Conservation (phyloP, 2,113 vertebrate species). For the Heliornis fulica region DNA sequence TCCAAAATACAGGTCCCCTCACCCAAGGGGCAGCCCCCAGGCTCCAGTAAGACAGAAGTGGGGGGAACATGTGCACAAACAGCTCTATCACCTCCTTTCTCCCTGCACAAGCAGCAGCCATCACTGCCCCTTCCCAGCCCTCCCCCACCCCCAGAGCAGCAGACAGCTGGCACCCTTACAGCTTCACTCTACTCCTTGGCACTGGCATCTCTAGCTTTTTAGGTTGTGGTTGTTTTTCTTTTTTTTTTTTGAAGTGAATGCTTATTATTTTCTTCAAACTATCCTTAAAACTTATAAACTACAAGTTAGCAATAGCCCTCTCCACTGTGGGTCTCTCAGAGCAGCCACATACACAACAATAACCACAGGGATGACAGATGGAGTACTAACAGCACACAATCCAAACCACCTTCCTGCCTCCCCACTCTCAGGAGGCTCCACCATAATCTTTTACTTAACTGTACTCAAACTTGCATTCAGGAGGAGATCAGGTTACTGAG, state of each 20-base stretch:
- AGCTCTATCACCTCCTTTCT: neutral
- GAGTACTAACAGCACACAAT: conserved; percentile 45
- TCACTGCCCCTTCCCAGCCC: neutral
- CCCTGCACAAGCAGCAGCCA: neutral
- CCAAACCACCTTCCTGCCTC: conserved; percentile 57
- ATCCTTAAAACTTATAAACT: neutral
- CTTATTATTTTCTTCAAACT: neutral
- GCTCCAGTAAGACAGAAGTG: neutral
- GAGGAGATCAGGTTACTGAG: conserved; percentile 44
- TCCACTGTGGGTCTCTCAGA: neutral
- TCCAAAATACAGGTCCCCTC: neutral
- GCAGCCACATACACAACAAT: conserved; percentile 37
- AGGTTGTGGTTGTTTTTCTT: neutral
- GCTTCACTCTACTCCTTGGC: neutral
- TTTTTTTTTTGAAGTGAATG: neutral
- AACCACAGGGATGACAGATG: conserved; percentile 65
- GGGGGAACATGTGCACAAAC: neutral
- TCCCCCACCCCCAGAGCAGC: neutral
- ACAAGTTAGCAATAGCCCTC: neutral
- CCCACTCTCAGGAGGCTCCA: neutral
- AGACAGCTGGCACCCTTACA: neutral
- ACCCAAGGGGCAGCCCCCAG: neutral
- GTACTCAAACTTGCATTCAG: neutral
- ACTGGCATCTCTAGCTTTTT: neutral
- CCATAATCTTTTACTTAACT: conserved; percentile 49